Percentiles rank a stretch among this genome's conserved stretches.
phyloP scores from a whole-genome alignment of 1,140 invertebrate genomes.

The Phenacoccus solenopsis region DNA sequence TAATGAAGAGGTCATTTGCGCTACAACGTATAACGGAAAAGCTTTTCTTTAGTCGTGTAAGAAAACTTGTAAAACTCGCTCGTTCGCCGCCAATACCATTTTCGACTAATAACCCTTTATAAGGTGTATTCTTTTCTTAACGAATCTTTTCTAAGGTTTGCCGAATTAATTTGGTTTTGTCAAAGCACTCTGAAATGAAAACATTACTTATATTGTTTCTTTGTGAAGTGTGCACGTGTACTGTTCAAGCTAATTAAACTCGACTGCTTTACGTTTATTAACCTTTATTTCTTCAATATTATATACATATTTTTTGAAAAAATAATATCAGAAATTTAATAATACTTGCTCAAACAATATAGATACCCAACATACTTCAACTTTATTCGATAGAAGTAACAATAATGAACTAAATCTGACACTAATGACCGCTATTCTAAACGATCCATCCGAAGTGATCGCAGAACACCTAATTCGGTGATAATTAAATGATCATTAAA shows the following conservation, averaged over 20 bases:
- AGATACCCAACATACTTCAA: too few species aligned
- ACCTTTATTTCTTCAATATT: too few species aligned
- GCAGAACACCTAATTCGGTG: background rate
- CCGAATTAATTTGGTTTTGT: background rate
- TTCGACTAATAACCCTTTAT: background rate
- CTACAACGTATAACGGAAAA: background rate
- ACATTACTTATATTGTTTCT: too few species aligned
- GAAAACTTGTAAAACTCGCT: background rate
- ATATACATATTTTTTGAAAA: too few species aligned
- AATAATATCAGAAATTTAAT: too few species aligned
- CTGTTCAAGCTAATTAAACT: too few species aligned
- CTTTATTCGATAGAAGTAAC: too few species aligned
- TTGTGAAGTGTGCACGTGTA: too few species aligned
- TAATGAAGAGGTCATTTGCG: slow-evolving; percentile 1
- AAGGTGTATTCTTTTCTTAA: background rate
- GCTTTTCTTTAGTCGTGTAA: background rate
- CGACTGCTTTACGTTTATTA: too few species aligned
- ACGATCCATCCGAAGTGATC: background rate
- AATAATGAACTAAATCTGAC: background rate
- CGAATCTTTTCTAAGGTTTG: background rate
- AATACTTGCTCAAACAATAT: too few species aligned
- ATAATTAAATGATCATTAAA: background rate
- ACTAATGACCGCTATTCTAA: background rate
- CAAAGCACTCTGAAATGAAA: background rate
- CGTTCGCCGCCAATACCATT: background rate